Evolutionary conservation across 2,113 vertebrate genomes (phyloP).

Genomic region (Pollimyrus isidori): DNA sequence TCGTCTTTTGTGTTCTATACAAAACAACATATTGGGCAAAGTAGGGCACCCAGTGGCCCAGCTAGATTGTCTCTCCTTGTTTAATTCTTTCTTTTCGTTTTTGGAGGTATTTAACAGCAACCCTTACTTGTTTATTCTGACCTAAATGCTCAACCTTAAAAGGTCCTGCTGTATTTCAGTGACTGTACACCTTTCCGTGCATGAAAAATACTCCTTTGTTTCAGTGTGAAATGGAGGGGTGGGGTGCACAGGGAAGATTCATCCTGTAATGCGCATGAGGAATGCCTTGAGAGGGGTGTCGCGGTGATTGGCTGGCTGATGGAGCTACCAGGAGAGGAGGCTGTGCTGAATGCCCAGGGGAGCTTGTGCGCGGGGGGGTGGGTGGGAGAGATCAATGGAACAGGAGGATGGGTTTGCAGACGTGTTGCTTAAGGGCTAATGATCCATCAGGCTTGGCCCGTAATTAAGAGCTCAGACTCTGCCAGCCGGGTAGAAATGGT

Average conservation of each 20-base stretch:
- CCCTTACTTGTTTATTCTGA: neutral
- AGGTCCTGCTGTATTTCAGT: neutral
- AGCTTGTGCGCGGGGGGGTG: neutral
- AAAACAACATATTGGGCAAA: neutral
- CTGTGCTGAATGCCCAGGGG: neutral
- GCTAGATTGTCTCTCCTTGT: neutral
- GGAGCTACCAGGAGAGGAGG: neutral
- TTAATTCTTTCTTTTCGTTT: neutral
- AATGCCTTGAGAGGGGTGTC: neutral
- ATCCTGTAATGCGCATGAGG: neutral
- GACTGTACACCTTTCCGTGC: no score
- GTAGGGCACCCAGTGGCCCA: neutral
- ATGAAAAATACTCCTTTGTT: neutral
- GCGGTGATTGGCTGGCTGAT: neutral
- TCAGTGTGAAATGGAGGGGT: neutral
- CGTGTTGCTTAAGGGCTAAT: constrained; percentile 5
- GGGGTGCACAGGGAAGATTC: neutral
- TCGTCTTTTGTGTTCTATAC: neutral
- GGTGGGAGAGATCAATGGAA: neutral
- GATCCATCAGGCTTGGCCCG: neutral
- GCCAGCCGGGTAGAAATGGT: neutral
- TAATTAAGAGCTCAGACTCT: constrained; percentile 12
- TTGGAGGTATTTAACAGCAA: neutral
- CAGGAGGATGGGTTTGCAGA: neutral
- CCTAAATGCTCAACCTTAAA: neutral